Evolutionary conservation across 2,113 vertebrate species (phyloP).

Genomic region (Poeciliopsis turrubarensis): DNA sequence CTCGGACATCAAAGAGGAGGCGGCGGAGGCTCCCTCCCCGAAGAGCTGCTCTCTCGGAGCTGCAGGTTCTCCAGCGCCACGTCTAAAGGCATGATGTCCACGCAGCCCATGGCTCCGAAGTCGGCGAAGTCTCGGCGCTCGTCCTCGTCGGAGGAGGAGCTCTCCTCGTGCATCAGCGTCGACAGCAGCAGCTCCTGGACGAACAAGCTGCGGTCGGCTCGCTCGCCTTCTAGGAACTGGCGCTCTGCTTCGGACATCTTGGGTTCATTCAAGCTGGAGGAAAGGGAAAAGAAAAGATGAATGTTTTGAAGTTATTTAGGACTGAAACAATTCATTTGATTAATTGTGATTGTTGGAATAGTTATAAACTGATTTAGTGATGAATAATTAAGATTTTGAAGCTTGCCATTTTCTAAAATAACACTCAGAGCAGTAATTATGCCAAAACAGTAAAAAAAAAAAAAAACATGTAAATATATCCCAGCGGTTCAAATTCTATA

Average conservation of each 20-base stretch:
- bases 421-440: too few species aligned
- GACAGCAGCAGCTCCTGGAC: slow-evolving; percentile 98
- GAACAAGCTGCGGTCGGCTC: slow-evolving; percentile 96
- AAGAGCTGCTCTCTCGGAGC: slow-evolving; percentile 93
- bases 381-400: too few species aligned
- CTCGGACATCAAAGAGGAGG: slow-evolving; percentile 99
- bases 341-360: too few species aligned
- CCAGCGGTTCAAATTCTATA: too few species aligned
- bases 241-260: slow-evolving; percentile 97
- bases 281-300: too few species aligned
- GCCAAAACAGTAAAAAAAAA: too few species aligned
- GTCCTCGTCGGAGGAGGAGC: slow-evolving; percentile 98
- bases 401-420: too few species aligned
- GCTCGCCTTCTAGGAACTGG: slow-evolving; percentile 92
- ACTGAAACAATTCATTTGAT: too few species aligned
- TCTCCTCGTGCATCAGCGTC: slow-evolving; percentile 95
- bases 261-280: slow-evolving; percentile 90
- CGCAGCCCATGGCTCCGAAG: slow-evolving; percentile 99
- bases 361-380: too few species aligned
- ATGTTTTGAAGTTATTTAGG: too few species aligned
- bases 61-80: slow-evolving; percentile 99
- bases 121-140: slow-evolving; percentile 94
- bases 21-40: slow-evolving; percentile 96
- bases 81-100: slow-evolving; percentile 99
- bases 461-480: too few species aligned